These are phyloP conservation scores for Agonopterix subpropinquella DNA, from an alignment of 2,888 invertebrate species.

Conservation along the genomic window DNA sequence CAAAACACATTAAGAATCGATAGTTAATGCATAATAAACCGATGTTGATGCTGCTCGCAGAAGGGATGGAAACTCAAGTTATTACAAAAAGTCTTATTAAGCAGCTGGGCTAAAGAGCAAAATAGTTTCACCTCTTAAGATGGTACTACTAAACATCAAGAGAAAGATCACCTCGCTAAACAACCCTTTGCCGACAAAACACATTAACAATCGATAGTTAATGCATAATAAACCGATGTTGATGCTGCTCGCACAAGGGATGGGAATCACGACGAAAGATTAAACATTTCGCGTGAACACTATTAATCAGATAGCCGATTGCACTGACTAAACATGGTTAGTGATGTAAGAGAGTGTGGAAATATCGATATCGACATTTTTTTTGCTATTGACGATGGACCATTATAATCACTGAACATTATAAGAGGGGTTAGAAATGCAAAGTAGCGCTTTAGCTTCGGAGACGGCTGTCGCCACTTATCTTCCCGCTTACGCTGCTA, in stretches of 20 bases:
- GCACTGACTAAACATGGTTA: conserved; percentile 67
- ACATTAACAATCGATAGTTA: conserved; percentile 48
- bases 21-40: conserved; percentile 60
- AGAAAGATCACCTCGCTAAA: no score
- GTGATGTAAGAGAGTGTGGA: conserved; percentile 21
- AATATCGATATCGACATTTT: conserved; percentile 30
- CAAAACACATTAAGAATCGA: conserved; percentile 33
- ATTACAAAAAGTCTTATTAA: no score
- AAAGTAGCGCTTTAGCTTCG: no score
- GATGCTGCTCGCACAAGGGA: conserved; percentile 31
- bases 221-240: conserved; percentile 54
- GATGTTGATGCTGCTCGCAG: conserved; percentile 27
- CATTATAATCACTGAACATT: no score
- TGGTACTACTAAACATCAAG: no score
- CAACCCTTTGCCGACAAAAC: conserved; percentile 4
- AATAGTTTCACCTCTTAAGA: no score
- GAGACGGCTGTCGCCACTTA: no score
- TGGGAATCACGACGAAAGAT: conserved; percentile 61
- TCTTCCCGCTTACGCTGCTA: no score
- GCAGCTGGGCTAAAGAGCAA: no score
- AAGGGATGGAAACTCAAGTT: conserved; percentile 48
- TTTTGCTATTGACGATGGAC: no score
- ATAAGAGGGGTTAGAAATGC: no score
- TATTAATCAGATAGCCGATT: conserved; percentile 76
- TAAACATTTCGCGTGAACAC: conserved; percentile 70